Conservation (phyloP, 1,140 invertebrate species). For the Bicyclus anynana region DNA sequence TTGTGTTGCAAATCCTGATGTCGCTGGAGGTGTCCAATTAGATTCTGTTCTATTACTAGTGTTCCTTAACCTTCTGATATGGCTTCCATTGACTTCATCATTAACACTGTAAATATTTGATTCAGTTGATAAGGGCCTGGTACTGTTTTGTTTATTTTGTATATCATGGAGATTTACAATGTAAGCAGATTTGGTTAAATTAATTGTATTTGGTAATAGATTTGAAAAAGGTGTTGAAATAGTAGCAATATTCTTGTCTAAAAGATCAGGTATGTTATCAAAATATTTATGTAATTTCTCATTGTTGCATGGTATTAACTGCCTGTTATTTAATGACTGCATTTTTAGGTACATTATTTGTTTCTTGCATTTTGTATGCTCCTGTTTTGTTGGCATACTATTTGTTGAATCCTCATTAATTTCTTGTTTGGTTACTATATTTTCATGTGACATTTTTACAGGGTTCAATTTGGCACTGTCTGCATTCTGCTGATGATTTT, state of each 20-base stretch:
- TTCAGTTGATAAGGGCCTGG: conserved; percentile 13
- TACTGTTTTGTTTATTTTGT: conserved; percentile 21
- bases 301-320: conserved; percentile 29
- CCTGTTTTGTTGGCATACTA: background rate
- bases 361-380: background rate
- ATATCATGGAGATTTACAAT: conserved; percentile 52
- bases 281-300: conserved; percentile 33
- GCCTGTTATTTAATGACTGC: conserved; percentile 34
- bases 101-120: conserved; percentile 32
- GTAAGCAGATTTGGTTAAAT: conserved; percentile 46
- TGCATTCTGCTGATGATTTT: background rate
- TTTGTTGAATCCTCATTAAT: background rate
- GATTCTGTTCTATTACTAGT: background rate
- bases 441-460: background rate
- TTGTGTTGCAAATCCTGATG: conserved; percentile 23
- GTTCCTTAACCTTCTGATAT: conserved; percentile 35
- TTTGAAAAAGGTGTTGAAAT: conserved; percentile 46
- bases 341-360: conserved; percentile 24
- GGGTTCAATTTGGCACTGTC: background rate
- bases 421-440: background rate
- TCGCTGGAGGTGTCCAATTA: conserved; percentile 5
- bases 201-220: conserved; percentile 50
- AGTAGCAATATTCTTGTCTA: conserved; percentile 36
- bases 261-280: conserved; percentile 42
- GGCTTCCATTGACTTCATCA: conserved; percentile 42